These are phyloP conservation scores for Odontesthes bonariensis DNA, from an alignment of 2,113 vertebrate genomes.

Conservation along the genomic window DNA sequence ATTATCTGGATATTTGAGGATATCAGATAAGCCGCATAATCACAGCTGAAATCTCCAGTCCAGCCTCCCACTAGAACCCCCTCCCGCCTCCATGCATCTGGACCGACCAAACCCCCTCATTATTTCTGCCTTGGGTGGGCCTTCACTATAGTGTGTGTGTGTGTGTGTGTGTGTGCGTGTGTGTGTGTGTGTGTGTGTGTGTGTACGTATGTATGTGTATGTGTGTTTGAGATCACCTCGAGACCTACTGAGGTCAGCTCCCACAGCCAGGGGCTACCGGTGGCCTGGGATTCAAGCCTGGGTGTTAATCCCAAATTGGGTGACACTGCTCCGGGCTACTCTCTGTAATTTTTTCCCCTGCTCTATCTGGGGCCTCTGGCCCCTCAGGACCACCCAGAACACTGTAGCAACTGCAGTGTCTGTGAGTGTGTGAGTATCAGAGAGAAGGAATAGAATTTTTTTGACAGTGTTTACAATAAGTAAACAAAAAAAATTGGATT, in stretches of 20 bases:
- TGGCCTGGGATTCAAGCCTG: constrained; percentile 43
- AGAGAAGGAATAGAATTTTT: background rate
- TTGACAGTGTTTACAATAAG: too few species aligned
- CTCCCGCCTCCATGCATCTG: constrained; percentile 55
- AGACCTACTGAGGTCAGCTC: constrained; percentile 63
- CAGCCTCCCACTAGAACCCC: constrained; percentile 41
- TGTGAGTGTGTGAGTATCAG: constrained; percentile 13
- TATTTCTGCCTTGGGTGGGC: constrained; percentile 74
- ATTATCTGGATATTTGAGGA: constrained; percentile 37
- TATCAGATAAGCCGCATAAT: constrained; percentile 31
- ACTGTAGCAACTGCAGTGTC: constrained; percentile 25
- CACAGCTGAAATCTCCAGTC: constrained; percentile 25
- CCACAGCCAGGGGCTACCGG: constrained; percentile 50
- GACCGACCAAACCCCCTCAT: constrained; percentile 64
- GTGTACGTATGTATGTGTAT: constrained; percentile 15
- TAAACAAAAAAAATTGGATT: too few species aligned
- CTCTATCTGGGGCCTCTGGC: constrained; percentile 59
- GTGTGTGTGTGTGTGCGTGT: constrained; percentile 6
- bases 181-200: background rate
- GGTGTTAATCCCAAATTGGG: constrained; percentile 77
- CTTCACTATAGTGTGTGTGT: background rate
- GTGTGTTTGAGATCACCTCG: constrained; percentile 52
- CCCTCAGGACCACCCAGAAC: constrained; percentile 72
- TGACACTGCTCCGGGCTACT: constrained; percentile 67
- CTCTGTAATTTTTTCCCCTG: constrained; percentile 75